Evolutionary conservation across 1,140 invertebrate species (phyloP).

Genomic region (Caenorhabditis inopinata): DNA sequence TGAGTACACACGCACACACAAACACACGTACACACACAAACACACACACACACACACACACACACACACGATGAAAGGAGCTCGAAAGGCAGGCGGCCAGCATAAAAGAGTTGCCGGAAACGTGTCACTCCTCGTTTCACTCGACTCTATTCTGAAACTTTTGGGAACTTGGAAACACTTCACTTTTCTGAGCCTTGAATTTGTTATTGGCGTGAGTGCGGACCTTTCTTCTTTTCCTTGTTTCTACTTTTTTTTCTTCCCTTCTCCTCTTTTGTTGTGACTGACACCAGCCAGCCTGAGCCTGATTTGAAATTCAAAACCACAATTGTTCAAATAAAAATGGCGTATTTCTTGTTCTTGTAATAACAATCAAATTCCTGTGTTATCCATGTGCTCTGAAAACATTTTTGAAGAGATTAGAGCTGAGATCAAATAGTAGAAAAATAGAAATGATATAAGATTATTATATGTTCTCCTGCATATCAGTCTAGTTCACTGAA

Average conservation of each 20-base stretch:
- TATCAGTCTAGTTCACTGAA: neutral
- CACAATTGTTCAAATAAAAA: neutral
- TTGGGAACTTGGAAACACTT: neutral
- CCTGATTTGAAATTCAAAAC: slow-evolving; percentile 14
- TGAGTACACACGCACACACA: no score
- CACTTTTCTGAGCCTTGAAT: slow-evolving; percentile 16
- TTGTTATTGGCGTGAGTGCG: neutral
- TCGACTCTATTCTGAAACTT: neutral
- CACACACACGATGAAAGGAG: neutral
- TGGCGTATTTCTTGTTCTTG: neutral
- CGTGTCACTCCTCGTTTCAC: neutral
- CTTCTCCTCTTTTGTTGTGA: neutral
- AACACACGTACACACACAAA: no score
- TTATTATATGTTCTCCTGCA: no score
- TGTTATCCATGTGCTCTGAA: no score
- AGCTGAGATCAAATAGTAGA: neutral
- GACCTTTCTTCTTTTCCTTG: neutral
- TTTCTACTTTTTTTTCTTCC: neutral
- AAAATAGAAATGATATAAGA: no score
- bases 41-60: no score
- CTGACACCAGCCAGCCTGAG: neutral
- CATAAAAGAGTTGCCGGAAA: neutral
- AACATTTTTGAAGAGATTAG: no score
- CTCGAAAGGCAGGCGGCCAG: neutral
- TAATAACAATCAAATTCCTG: no score